phyloP scores from a whole-genome alignment of 1,140 invertebrate genomes.

The Anastrepha ludens region DNA sequence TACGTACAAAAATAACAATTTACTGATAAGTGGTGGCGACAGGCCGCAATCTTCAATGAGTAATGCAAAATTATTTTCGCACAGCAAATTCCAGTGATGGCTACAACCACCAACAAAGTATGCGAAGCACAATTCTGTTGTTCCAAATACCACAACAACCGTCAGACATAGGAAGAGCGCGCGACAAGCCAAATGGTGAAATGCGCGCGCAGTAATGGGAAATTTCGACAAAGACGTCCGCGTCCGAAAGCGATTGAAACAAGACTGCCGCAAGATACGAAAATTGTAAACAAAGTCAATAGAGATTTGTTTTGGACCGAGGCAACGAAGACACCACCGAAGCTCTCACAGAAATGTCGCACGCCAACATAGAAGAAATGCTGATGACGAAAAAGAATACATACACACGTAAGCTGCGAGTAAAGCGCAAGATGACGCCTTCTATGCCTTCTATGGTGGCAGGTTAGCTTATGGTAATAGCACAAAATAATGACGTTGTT shows the following conservation, averaged over 20 bases:
- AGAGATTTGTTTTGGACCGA: neutral
- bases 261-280: neutral
- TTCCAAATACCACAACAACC: slow-evolving; percentile 31
- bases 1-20: neutral
- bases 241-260: neutral
- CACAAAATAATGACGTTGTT: neutral
- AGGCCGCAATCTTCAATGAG: neutral
- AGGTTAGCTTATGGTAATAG: neutral
- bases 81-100: neutral
- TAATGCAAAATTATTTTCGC: slow-evolving; percentile 5
- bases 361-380: neutral
- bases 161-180: neutral
- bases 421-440: neutral
- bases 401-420: neutral
- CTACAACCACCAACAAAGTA: neutral
- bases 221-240: neutral
- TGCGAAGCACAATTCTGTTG: neutral
- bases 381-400: neutral
- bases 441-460: slow-evolving; percentile 1
- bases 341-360: neutral
- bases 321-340: neutral
- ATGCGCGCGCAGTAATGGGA: neutral
- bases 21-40: slow-evolving; percentile 11
- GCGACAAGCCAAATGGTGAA: neutral
- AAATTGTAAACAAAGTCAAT: slow-evolving; percentile 42